Base-by-base conservation (phyloP, 2,888 invertebrate genomes). In the Gonocerus acuteangulatus region DNA sequence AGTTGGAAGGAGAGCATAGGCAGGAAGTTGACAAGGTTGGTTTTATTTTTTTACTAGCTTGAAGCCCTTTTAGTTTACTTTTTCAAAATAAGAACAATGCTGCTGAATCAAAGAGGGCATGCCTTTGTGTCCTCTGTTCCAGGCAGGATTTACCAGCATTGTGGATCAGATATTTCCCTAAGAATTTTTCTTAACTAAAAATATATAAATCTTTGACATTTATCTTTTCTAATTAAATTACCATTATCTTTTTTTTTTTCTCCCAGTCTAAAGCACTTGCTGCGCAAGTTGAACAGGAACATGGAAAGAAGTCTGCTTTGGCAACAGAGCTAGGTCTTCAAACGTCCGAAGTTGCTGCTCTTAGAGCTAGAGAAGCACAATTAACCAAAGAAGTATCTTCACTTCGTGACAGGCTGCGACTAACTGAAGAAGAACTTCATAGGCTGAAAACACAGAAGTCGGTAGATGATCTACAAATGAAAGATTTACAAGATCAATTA, bases 401-500 rank as follows among this genome's bases (percentile, higher is more conserved):
- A 27, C 68, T 81, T 54, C 80, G 89, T 59, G 86, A 88, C 70
- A 77, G 82, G 1, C 86, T 85, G 72, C 80, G 83, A 62, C 78
- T 78, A 64, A 76, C 86, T 64, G 89, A 90, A 72, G 88, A 90
- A 67, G 89, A 89, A 70, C 74, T 89, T 45, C 80, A 83, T 68
- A 85, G 84, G 72, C 74, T 89, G 19, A 87, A 86, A 72, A 81
- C 85, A 69, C 78, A 80, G 61, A 78, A 82, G 60, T 82, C 83
- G 59, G 80, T 83, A 27, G 84, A 83, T 70, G 82, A 86, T 65
- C 74, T 85, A 44, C 84, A 84, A 76, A 87, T 91, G 78, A 92
- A 93, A 72, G 96, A 97, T 74, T 78, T 96, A 34, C 91, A 95
- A 71, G 94, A 95, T 68, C 95, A 95, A 73, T 77, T 95, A 59